Base-by-base conservation (phyloP, 1,140 invertebrate species). In the Drosophila rufa region DNA sequence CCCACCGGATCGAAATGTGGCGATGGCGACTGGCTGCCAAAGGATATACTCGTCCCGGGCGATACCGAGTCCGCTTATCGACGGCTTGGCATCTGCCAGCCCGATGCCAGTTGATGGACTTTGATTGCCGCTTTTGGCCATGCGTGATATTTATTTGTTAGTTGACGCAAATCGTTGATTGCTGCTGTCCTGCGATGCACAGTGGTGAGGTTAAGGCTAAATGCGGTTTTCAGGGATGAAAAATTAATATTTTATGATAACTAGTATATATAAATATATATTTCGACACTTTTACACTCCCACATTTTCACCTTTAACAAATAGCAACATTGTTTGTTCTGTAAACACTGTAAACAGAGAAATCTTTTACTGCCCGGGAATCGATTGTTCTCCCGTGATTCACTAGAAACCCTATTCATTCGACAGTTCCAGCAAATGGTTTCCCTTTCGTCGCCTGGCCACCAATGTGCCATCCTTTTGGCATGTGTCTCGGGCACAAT, bases 141-240 rank as follows among this genome's bases (percentile, higher is more conserved):
- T 91, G 80, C 83, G 83, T 91, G 87, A 84, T 91, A 91, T 91
- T 91, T 91, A 91, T 91, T 91, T 87, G 87, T 91, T 91, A 91
- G 91, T 81, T 91, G 87, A 87, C 83, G 84, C 83, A 87, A 82
- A 74, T 79, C 80, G 66, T 64, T 74, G 82, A 90, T 86, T 87
- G 79, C 67, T 66, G 48, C 67, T 66, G 48, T 25, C 61, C 64
- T 56, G 8, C 30, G 22, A 30, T 3, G 67, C 38, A 73, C 70
- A 59, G 40, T 70, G 67, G 50, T 36, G 6, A 11, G 4, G 11
- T 30, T 12, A 17, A 33, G 15, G 19, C n/a, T 53, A 9, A 27
- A 30, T 33, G 9, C 0, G 53, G 40, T 7, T 42, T n/a, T n/a
- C 7, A 42, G 2, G 9, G 2, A 46, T 6, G 0, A 45, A 65